These are phyloP conservation scores for Campylomormyrus numenius DNA, from an alignment of 2,113 vertebrate genomes.

Conservation along the genomic window DNA sequence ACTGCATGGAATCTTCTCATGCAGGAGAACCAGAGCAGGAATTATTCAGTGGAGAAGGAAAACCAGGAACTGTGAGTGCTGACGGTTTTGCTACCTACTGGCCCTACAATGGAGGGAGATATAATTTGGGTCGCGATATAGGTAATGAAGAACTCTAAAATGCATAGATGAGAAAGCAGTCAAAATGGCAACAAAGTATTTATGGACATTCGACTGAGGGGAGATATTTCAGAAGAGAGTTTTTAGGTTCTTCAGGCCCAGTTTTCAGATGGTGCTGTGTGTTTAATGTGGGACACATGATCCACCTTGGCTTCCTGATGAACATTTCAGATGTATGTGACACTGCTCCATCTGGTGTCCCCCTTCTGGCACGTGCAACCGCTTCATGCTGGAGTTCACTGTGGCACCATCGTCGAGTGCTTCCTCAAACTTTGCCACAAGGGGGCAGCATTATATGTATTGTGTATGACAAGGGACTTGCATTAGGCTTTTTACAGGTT, in stretches of 20 bases:
- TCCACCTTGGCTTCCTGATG: background rate
- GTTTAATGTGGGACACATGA: background rate
- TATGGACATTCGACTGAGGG: background rate
- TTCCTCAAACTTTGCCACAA: conserved; percentile 45
- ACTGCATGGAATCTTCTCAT: background rate
- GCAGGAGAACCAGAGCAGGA: background rate
- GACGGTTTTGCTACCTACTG: background rate
- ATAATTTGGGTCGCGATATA: background rate
- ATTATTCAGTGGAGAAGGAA: background rate
- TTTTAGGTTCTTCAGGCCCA: background rate
- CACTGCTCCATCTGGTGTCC: background rate
- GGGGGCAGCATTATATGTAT: conserved; percentile 56
- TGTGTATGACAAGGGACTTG: conserved; percentile 22
- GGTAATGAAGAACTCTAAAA: background rate
- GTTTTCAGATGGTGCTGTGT: background rate
- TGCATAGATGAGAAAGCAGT: background rate
- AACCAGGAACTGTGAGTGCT: background rate
- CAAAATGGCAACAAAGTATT: background rate
- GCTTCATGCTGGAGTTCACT: background rate
- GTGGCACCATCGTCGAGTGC: background rate
- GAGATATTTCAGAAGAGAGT: background rate
- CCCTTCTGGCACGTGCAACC: background rate
- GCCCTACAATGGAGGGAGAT: background rate
- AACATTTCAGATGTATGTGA: background rate
- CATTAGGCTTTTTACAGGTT: conserved; percentile 14